These are phyloP conservation scores for Bothrops jararaca DNA, from an alignment of 2,113 vertebrate species.

Conservation along the genomic window DNA sequence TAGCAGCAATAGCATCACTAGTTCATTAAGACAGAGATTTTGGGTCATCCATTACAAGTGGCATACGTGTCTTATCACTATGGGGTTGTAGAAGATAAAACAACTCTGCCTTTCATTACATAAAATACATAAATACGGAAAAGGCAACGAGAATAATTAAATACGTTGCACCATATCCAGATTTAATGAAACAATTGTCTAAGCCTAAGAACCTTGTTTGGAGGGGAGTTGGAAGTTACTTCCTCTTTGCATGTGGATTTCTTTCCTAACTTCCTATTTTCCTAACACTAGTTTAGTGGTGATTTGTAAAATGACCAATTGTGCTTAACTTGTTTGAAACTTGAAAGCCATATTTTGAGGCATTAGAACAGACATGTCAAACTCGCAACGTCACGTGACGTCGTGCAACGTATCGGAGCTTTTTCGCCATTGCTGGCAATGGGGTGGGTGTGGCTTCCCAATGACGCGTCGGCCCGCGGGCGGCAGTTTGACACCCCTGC, in stretches of 20 bases:
- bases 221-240: background rate
- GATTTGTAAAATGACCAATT: background rate
- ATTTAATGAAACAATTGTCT: background rate
- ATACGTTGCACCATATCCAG: background rate
- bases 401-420: too few relatives aligned
- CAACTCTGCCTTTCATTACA: background rate
- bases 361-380: too few relatives aligned
- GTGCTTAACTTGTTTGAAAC: background rate
- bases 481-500: too few relatives aligned
- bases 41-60: background rate
- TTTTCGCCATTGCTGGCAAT: too few relatives aligned
- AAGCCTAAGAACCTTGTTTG: background rate
- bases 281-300: background rate
- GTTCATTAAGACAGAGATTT: background rate
- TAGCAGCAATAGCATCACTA: background rate
- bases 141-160: background rate
- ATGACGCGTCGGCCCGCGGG: too few relatives aligned
- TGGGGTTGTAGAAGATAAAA: background rate
- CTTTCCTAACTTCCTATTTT: background rate
- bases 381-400: too few relatives aligned
- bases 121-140: background rate
- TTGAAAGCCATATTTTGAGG: background rate
- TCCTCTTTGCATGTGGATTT: background rate
- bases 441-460: too few relatives aligned
- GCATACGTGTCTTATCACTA: background rate